These are phyloP conservation scores for Blastomussa wellsi DNA, from an alignment of 92 coral and sea anemone genomes.

Conservation along the genomic window DNA sequence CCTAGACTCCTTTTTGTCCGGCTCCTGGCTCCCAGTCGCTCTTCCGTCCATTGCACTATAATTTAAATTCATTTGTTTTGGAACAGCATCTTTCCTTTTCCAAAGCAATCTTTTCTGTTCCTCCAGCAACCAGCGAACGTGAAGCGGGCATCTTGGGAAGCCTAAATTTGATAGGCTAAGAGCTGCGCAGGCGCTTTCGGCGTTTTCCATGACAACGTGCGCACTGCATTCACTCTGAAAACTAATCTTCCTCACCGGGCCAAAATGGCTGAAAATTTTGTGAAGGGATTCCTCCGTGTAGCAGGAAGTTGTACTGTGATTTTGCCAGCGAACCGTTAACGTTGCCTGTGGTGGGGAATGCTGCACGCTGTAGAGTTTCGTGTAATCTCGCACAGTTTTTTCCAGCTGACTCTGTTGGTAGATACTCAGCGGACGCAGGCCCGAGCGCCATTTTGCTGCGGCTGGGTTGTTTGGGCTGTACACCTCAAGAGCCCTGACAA, in stretches of 20 bases:
- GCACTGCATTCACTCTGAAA: constrained; percentile 74
- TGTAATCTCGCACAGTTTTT: constrained; percentile 59
- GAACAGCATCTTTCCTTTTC: constrained; percentile 64
- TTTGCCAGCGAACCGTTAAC: constrained; percentile 80
- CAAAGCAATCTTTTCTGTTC: constrained; percentile 59
- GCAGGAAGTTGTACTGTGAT: constrained; percentile 24
- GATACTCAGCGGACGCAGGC: constrained; percentile 25
- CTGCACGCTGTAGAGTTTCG: constrained; percentile 48
- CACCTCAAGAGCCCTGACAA: constrained; percentile 32
- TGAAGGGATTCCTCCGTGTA: constrained; percentile 54
- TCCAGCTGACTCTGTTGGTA: constrained; percentile 51
- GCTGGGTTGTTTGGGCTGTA: constrained; percentile 40
- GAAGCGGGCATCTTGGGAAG: constrained; percentile 62
- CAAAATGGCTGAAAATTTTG: constrained; percentile 70
- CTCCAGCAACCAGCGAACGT: constrained; percentile 79
- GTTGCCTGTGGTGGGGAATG: constrained; percentile 80
- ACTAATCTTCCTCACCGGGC: constrained; percentile 58
- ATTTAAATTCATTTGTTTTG: constrained; percentile 41
- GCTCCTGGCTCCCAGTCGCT: neutral
- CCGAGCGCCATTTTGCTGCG: constrained; percentile 50
- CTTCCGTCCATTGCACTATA: neutral
- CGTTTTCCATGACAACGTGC: constrained; percentile 62
- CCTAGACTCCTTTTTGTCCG: constrained; percentile 18
- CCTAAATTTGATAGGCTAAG: constrained; percentile 68
- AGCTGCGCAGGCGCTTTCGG: constrained; percentile 78